Percentiles rank a stretch among this genome's conserved stretches.
Evolutionary conservation across 2,888 invertebrate genomes (phyloP).

Genomic region (Alcis repandata): DNA sequence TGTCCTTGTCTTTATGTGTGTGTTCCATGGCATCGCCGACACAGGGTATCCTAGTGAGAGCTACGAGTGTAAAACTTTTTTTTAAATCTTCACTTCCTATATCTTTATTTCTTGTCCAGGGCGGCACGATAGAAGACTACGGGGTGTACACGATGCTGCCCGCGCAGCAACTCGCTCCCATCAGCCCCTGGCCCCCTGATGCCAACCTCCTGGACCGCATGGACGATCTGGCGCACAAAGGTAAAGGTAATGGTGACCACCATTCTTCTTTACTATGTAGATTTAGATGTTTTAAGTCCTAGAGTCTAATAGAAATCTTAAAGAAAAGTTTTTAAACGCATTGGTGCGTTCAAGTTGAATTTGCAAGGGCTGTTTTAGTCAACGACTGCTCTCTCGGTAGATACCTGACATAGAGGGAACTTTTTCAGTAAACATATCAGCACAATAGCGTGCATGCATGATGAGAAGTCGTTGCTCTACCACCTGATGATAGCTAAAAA

Average conservation of each 20-base stretch:
- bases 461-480: neutral
- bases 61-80: no score
- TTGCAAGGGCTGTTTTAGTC: neutral
- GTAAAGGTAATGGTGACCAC: slow-evolving; percentile 89
- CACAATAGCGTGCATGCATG: neutral
- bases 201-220: slow-evolving; percentile 92
- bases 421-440: neutral
- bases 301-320: neutral
- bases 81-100: neutral
- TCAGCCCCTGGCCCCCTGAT: slow-evolving; percentile 94
- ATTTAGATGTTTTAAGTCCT: neutral
- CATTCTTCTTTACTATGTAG: slow-evolving; percentile 50
- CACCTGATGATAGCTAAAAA: neutral
- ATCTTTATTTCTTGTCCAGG: slow-evolving; percentile 56
- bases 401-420: neutral
- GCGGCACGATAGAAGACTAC: slow-evolving; percentile 83
- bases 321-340: neutral
- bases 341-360: neutral
- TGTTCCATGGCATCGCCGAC: no score
- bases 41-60: no score
- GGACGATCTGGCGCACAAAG: slow-evolving; percentile 95
- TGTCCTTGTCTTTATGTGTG: no score
- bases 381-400: neutral
- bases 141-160: slow-evolving; percentile 90
- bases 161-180: slow-evolving; percentile 93